phyloP scores from a whole-genome alignment of 2,797 vertebrate species.

The Meda fulgida region DNA sequence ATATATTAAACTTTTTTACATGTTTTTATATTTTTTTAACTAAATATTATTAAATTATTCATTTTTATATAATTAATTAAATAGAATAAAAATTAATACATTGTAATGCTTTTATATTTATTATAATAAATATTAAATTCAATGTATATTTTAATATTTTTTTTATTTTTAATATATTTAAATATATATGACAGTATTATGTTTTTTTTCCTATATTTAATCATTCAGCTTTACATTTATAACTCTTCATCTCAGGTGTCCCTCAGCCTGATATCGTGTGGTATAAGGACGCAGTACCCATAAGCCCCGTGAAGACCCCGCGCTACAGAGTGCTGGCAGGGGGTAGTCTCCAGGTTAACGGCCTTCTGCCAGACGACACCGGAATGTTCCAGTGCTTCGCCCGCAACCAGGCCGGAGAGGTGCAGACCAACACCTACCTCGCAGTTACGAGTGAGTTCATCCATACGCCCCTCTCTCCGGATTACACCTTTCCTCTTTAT shows the following conservation, averaged over 20 bases:
- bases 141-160: background rate
- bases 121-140: background rate
- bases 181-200: background rate
- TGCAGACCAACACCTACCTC: conserved; percentile 96
- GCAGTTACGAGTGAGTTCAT: conserved; percentile 91
- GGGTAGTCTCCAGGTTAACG: conserved; percentile 92
- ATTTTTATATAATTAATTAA: background rate
- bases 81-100: background rate
- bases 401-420: conserved; percentile 89
- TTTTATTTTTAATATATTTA: background rate
- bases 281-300: conserved; percentile 91
- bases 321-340: conserved; percentile 87
- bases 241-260: conserved; percentile 77
- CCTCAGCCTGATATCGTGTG: conserved; percentile 89
- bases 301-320: conserved; percentile 83
- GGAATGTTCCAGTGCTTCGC: conserved; percentile 99
- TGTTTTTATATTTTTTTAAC: no score
- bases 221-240: background rate
- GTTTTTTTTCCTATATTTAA: background rate
- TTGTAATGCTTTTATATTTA: background rate
- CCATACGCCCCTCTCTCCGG: background rate
- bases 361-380: conserved; percentile 90
- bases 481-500: conserved; percentile 10
- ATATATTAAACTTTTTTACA: no score
- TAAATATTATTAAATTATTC: no score